Base-by-base conservation (phyloP, 2,113 vertebrate species). In the Proteles cristata region DNA sequence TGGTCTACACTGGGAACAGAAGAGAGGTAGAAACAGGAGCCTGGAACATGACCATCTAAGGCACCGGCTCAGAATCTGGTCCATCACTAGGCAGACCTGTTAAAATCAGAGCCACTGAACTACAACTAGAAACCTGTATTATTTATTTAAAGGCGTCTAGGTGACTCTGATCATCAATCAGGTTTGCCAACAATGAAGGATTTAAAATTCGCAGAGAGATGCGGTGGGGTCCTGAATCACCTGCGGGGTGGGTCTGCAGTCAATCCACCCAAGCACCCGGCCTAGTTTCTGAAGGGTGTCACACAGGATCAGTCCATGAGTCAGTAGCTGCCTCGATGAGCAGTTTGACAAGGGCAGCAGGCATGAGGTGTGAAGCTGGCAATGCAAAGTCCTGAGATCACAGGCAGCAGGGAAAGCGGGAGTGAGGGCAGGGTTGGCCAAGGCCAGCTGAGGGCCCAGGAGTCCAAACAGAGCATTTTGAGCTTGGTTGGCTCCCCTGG, bases 211-310 rank as follows among this genome's bases (percentile, higher is more conserved):
- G 92, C 26, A 65, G 80, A 65, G 45, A 85, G 80, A 90, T 1
- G 12, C 19, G 10, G 0, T 73, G 83, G n/a, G 31, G 68, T 88
- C 79, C 93, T 85, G 85, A 92, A 97, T 66, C 85, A 86, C 85
- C 77, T 45, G n/a, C 33, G 89, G 63, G 90, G 86, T 31, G n/a
- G 53, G 73, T 65, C 89, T 97, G 88, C 95, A 43, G 82, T 94
- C 81, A 94, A 88, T 95, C 50, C 35, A 84, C 76, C 45, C 61
- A 79, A 93, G 83, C 43, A 86, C 77, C 31, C 84, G n/a, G 5
- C 76, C 85, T 84, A 35, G 69, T 88, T 94, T 93, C 93, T 81
- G 53, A 93, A 7, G 61, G 23, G 55, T 68, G n/a, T 89, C 93
- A 88, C 82, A 25, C 88, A 86, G 82, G 93, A 88, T 83, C 88